A percentile compares a stretch with the other conserved stretches of the same genome.
phyloP scores from a whole-genome alignment of 2,888 invertebrate genomes.

The Microctonus brassicae region DNA sequence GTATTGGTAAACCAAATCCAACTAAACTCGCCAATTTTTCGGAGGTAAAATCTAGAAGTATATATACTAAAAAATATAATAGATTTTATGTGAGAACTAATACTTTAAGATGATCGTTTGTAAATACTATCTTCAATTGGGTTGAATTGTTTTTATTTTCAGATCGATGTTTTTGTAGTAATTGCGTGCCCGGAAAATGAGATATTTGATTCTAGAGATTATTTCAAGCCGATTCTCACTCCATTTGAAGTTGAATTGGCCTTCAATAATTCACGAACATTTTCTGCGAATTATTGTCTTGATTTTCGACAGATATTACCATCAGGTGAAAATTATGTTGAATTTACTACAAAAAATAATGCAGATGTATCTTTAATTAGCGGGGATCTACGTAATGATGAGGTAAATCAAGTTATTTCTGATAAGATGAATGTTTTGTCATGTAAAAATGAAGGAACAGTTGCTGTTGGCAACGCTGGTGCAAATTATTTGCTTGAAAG shows the following conservation, averaged over 20 bases:
- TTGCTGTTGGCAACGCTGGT: constrained; percentile 73
- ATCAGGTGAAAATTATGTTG: constrained; percentile 73
- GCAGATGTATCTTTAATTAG: constrained; percentile 83
- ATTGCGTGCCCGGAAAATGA: constrained; percentile 94
- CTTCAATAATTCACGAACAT: constrained; percentile 74
- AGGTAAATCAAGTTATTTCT: constrained; percentile 58
- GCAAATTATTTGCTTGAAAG: constrained; percentile 77
- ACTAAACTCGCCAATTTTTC: constrained; percentile 96
- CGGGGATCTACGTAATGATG: constrained; percentile 76
- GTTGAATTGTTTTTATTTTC: constrained; percentile 55
- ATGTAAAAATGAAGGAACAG: constrained; percentile 57
- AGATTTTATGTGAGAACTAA: background rate
- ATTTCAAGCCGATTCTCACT: constrained; percentile 90
- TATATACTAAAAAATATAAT: background rate
- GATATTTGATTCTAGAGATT: constrained; percentile 86
- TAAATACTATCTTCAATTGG: background rate
- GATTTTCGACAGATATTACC: constrained; percentile 83
- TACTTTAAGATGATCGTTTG: background rate
- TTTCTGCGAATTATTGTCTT: constrained; percentile 75
- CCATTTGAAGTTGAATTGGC: constrained; percentile 93
- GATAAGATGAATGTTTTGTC: constrained; percentile 60
- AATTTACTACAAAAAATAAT: constrained; percentile 62
- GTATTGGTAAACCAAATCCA: constrained; percentile 94
- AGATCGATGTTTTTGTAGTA: constrained; percentile 93
- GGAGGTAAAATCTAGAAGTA: constrained; percentile 79